Conservation (phyloP, 1,140 invertebrate species). For the Helicoverpa armigera region DNA sequence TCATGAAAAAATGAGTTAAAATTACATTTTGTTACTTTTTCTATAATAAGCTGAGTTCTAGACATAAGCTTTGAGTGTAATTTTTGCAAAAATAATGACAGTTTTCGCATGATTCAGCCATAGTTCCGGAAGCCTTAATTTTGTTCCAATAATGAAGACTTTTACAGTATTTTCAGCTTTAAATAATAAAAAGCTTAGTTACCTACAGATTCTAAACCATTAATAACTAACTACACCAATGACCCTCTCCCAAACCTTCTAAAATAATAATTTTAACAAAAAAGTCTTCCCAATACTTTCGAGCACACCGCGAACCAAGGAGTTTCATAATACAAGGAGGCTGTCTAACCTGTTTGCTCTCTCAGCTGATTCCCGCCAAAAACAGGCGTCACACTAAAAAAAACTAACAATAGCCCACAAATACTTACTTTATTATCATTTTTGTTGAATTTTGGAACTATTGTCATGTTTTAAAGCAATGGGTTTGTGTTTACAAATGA, state of each 20-base stretch:
- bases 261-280: not conserved
- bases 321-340: slow-evolving; percentile 36
- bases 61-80: too few relatives aligned
- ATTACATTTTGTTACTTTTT: not conserved
- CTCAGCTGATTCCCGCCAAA: slow-evolving; percentile 80
- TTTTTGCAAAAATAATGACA: too few relatives aligned
- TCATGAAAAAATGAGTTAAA: too few relatives aligned
- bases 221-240: too few relatives aligned
- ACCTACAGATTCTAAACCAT: too few relatives aligned
- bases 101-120: too few relatives aligned
- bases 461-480: slow-evolving; percentile 31
- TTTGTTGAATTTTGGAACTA: slow-evolving; percentile 42
- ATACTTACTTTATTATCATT: slow-evolving; percentile 56
- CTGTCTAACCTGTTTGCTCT: slow-evolving; percentile 43
- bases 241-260: too few relatives aligned
- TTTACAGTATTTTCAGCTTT: too few relatives aligned
- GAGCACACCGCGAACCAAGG: not conserved
- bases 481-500: slow-evolving; percentile 26
- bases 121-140: too few relatives aligned
- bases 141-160: too few relatives aligned
- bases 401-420: slow-evolving; percentile 56
- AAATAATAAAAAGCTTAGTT: too few relatives aligned
- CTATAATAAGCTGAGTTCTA: too few relatives aligned
- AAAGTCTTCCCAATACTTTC: not conserved
- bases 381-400: slow-evolving; percentile 55